These are phyloP conservation scores for Triplophysa bombifrons DNA, from an alignment of 2,797 vertebrate genomes.

Conservation along the genomic window DNA sequence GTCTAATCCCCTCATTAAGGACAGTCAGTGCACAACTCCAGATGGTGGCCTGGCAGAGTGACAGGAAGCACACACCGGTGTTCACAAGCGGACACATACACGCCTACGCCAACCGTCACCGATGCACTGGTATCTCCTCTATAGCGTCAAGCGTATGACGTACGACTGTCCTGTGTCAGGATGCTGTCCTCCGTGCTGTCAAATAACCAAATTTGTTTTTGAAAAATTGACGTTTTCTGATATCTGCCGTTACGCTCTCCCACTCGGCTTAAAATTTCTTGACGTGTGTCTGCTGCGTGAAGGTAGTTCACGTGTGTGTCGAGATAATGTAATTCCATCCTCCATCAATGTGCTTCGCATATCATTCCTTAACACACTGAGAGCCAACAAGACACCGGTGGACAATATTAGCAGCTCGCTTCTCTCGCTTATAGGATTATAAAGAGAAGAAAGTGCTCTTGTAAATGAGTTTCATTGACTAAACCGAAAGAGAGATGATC, in stretches of 20 bases:
- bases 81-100: not conserved
- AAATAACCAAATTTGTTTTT: not conserved
- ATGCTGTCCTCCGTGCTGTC: not conserved
- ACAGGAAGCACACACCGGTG: slow-evolving; percentile 47
- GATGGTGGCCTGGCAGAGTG: slow-evolving; percentile 75
- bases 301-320: not conserved
- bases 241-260: not conserved
- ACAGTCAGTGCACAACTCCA: slow-evolving; percentile 64
- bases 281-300: not conserved
- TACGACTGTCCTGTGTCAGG: not conserved
- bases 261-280: not conserved
- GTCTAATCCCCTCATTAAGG: slow-evolving; percentile 79
- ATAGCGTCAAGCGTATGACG: not conserved
- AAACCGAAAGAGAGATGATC: slow-evolving; percentile 17
- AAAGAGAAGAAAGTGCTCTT: slow-evolving; percentile 66
- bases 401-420: slow-evolving; percentile 56
- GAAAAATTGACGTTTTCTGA: slow-evolving; percentile 22
- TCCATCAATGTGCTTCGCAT: not conserved
- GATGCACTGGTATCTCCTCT: slow-evolving; percentile 17
- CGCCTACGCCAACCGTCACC: slow-evolving; percentile 39
- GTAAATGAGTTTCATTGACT: slow-evolving; percentile 59
- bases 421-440: slow-evolving; percentile 68
- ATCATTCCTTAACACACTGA: slow-evolving; percentile 46
- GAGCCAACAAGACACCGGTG: slow-evolving; percentile 63
- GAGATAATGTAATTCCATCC: slow-evolving; percentile 20